Conservation (phyloP, 2,888 invertebrate genomes). For the Serripes groenlandicus region DNA sequence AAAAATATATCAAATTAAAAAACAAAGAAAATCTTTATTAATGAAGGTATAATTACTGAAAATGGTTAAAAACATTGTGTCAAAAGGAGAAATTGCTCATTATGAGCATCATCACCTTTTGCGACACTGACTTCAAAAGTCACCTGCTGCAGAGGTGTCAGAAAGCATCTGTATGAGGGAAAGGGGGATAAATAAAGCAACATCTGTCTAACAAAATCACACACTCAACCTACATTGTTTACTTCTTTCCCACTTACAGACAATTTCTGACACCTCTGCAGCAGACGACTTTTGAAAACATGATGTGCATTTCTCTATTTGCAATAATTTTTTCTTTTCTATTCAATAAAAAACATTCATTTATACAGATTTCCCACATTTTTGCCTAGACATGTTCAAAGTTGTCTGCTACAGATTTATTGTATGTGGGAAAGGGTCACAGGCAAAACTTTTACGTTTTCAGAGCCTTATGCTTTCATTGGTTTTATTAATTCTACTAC, state of each 20-base stretch:
- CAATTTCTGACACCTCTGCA: neutral
- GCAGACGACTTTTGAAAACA: neutral
- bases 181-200: neutral
- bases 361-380: no score
- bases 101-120: neutral
- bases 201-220: neutral
- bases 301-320: no score
- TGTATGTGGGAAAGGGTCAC: no score
- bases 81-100: neutral
- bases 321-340: no score
- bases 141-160: neutral
- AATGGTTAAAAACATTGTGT: conserved; percentile 2
- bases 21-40: neutral
- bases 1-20: neutral
- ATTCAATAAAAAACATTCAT: no score
- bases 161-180: neutral
- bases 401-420: no score
- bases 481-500: no score
- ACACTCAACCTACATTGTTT: neutral
- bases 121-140: neutral
- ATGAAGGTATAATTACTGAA: neutral
- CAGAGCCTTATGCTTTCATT: no score
- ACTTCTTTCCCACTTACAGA: neutral
- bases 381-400: no score
- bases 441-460: no score